Percentiles rank a stretch among this genome's conserved stretches.
These are phyloP conservation scores for Hemicentrotus pulcherrimus DNA, from an alignment of 35 echinoderm and acorn worm species.

Conservation along the genomic window DNA sequence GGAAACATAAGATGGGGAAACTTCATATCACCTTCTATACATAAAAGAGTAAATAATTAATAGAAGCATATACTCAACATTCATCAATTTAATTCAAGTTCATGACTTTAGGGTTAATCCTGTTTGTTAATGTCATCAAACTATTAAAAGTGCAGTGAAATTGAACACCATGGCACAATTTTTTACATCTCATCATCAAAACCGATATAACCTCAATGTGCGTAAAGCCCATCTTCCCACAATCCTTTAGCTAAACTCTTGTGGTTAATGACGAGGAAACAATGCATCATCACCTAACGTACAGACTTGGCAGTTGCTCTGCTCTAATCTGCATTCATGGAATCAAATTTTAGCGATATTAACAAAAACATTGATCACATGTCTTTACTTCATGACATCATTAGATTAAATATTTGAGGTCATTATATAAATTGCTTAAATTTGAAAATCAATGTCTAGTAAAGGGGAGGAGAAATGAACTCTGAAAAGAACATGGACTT, in stretches of 20 bases:
- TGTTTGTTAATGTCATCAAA: not conserved
- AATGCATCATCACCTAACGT: slow-evolving; percentile 3
- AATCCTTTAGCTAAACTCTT: not conserved
- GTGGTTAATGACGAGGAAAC: not conserved
- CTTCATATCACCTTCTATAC: not conserved
- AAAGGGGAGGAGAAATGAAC: too few species aligned
- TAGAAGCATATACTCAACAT: not conserved
- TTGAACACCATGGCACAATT: not conserved
- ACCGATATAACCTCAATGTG: slow-evolving; percentile 1
- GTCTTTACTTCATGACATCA: not conserved
- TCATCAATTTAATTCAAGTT: not conserved
- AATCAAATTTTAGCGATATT: not conserved
- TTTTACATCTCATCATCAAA: not conserved
- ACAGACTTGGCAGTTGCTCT: not conserved
- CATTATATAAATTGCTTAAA: not conserved
- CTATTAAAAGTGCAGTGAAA: slow-evolving; percentile 18
- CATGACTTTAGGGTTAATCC: not conserved
- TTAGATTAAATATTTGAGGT: not conserved
- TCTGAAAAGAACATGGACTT: too few species aligned
- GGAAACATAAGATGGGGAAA: not conserved
- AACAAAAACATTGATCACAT: not conserved
- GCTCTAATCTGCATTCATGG: not conserved
- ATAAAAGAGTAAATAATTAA: not conserved
- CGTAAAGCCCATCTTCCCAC: not conserved
- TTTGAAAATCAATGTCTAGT: too few species aligned